phyloP scores from a whole-genome alignment of 2,888 invertebrate species.

The Hipparchia semele region DNA sequence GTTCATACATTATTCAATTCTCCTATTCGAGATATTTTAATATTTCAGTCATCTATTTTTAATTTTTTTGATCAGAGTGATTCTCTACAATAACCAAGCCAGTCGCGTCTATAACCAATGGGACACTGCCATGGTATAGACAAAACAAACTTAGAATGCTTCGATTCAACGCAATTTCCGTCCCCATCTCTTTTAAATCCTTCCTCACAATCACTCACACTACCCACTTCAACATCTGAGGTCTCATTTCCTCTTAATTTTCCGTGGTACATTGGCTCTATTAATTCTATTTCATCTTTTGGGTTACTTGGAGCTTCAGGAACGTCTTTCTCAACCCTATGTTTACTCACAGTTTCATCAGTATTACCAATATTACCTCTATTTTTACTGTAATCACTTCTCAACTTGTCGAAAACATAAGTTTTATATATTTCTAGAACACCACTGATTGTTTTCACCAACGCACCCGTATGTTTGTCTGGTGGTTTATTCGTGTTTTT shows the following conservation, averaged over 20 bases:
- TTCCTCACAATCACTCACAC: conserved; percentile 49
- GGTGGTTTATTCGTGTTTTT: conserved; percentile 42
- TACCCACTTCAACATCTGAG: conserved; percentile 28
- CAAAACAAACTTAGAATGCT: conserved; percentile 58
- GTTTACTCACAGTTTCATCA: conserved; percentile 10
- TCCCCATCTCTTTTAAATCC: conserved; percentile 52
- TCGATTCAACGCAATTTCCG: conserved; percentile 52
- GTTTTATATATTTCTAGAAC: conserved; percentile 60
- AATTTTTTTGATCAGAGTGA: conserved; percentile 39
- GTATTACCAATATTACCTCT: not conserved
- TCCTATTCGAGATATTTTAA: not conserved
- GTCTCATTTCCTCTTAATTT: conserved; percentile 44
- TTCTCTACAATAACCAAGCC: conserved; percentile 62
- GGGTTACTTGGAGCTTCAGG: conserved; percentile 46
- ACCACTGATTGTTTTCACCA: conserved; percentile 56
- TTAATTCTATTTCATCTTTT: conserved; percentile 65
- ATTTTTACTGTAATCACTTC: conserved; percentile 16
- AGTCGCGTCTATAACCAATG: conserved; percentile 61
- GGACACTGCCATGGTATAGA: conserved; percentile 69
- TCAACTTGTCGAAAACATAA: conserved; percentile 57
- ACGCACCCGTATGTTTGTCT: conserved; percentile 40
- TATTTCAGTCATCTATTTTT: not conserved
- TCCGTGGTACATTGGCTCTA: conserved; percentile 64
- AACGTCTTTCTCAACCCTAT: conserved; percentile 25
- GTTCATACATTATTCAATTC: too few species aligned